phyloP scores from a whole-genome alignment of 2,113 vertebrate species.

The Crotalus horridus region DNA sequence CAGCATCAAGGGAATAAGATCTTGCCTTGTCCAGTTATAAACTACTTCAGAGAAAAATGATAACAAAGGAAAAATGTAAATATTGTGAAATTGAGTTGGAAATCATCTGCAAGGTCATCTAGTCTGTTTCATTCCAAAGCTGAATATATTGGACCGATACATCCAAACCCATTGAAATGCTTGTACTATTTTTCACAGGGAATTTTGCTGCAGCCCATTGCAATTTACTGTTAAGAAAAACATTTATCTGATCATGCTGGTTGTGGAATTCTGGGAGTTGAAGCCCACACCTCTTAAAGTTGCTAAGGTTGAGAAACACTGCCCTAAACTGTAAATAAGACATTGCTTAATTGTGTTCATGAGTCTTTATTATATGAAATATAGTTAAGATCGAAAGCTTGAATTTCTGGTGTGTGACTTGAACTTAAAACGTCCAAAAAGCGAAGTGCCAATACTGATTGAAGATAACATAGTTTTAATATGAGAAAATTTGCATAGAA shows the following conservation, averaged over 20 bases:
- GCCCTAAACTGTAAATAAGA: background rate
- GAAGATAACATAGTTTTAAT: background rate
- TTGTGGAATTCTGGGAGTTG: background rate
- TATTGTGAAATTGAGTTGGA: constrained; percentile 7
- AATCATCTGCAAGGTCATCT: constrained; percentile 19
- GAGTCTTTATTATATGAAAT: background rate
- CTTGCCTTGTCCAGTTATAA: constrained; percentile 32
- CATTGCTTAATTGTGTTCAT: background rate
- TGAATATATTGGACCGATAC: background rate
- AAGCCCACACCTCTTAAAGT: background rate
- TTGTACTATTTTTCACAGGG: background rate
- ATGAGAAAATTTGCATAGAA: background rate
- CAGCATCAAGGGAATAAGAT: constrained; percentile 13
- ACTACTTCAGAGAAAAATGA: constrained; percentile 27
- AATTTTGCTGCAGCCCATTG: background rate
- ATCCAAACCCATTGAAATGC: constrained; percentile 1
- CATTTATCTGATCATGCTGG: background rate
- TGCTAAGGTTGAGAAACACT: background rate
- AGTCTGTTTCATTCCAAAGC: constrained; percentile 5
- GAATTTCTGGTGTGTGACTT: background rate
- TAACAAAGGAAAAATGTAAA: constrained; percentile 26
- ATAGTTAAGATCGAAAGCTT: background rate
- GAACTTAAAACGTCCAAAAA: background rate
- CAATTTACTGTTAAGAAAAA: background rate
- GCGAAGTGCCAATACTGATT: background rate